These are phyloP conservation scores for Ennomos erosarius DNA, from an alignment of 2,888 invertebrate species.

Conservation along the genomic window DNA sequence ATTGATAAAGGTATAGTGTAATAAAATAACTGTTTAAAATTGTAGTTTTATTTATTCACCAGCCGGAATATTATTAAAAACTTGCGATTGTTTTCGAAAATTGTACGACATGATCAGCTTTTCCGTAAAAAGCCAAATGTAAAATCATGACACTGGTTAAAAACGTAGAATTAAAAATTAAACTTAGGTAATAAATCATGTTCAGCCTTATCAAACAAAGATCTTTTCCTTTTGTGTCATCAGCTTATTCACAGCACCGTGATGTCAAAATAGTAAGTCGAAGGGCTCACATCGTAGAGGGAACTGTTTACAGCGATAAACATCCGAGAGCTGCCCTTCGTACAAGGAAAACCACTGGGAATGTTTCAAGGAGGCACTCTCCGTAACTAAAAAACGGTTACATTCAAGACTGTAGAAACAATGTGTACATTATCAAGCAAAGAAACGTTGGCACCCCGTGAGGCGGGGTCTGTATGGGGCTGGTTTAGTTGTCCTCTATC, in stretches of 20 bases:
- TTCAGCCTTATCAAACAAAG: conserved; percentile 85
- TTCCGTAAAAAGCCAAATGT: conserved; percentile 70
- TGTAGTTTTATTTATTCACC: conserved; percentile 79
- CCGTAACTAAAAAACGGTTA: conserved; percentile 56
- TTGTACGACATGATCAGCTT: conserved; percentile 73
- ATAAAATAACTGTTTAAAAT: conserved; percentile 69
- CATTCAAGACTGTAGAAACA: conserved; percentile 61
- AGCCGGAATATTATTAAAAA: conserved; percentile 80
- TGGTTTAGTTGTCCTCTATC: conserved; percentile 86
- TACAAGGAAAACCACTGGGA: conserved; percentile 76
- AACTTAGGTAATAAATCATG: conserved; percentile 80
- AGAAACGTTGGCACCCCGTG: conserved; percentile 56
- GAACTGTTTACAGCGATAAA: conserved; percentile 73
- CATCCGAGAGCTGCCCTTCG: conserved; percentile 79
- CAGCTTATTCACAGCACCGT: conserved; percentile 69
- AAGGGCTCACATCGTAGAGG: conserved; percentile 73
- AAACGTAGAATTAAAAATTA: conserved; percentile 74
- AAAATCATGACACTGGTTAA: conserved; percentile 76
- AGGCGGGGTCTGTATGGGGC: conserved; percentile 41
- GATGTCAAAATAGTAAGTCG: conserved; percentile 56
- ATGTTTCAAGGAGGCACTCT: conserved; percentile 71
- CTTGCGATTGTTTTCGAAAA: conserved; percentile 80
- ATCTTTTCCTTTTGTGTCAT: conserved; percentile 77
- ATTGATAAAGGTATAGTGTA: conserved; percentile 30
- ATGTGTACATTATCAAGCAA: conserved; percentile 69